These are phyloP conservation scores for Rhinichthys klamathensis DNA, from an alignment of 2,113 vertebrate genomes.

Conservation along the genomic window DNA sequence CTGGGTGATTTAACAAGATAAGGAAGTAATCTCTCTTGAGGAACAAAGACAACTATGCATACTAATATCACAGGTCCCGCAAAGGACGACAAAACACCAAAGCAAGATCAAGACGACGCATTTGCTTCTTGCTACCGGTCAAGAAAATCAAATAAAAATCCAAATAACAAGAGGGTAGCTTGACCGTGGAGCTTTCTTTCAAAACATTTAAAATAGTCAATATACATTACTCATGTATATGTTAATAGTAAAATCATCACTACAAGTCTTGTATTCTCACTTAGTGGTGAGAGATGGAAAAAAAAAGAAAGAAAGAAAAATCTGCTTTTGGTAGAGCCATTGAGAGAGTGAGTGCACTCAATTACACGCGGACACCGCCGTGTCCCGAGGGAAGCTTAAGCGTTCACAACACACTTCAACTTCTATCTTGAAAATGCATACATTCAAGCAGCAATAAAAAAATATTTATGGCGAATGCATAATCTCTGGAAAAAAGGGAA, in stretches of 20 bases:
- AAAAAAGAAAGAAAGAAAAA: neutral
- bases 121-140: constrained; percentile 30
- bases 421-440: constrained; percentile 93
- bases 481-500: constrained; percentile 79
- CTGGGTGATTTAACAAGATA: constrained; percentile 61
- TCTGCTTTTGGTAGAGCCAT: constrained; percentile 48
- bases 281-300: neutral
- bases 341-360: constrained; percentile 42
- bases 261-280: constrained; percentile 2
- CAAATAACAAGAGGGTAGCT: constrained; percentile 39
- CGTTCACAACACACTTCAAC: constrained; percentile 86
- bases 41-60: constrained; percentile 60
- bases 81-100: constrained; percentile 46
- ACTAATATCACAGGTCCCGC: constrained; percentile 71
- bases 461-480: constrained; percentile 95
- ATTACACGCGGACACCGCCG: constrained; percentile 1
- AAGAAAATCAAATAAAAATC: neutral
- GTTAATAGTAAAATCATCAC: constrained; percentile 31
- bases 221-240: constrained; percentile 18
- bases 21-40: constrained; percentile 64
- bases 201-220: constrained; percentile 48
- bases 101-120: constrained; percentile 12
- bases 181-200: constrained; percentile 28
- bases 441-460: constrained; percentile 98
- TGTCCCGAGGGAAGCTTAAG: constrained; percentile 56